Evolutionary conservation across 2,113 vertebrate genomes (phyloP), one percentile per base, ranked within the genome.

Genomic region (Cheilinus undulatus): DNA sequence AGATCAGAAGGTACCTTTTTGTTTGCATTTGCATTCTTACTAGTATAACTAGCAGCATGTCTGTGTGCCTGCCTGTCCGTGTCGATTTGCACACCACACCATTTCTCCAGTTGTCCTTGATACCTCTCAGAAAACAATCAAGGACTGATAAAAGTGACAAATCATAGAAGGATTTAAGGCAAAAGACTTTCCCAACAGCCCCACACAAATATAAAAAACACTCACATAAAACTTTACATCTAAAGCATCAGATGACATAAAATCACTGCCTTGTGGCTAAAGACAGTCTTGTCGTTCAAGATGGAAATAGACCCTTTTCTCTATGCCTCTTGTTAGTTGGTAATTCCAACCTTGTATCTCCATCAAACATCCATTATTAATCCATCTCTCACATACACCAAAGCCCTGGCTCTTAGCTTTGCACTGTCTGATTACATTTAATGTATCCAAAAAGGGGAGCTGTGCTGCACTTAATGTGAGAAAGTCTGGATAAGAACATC

Each of bases 151-250:
- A 62, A 49, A 45, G 32, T 64, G 17, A 50, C 51, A 14, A 51
- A 8, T 43, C 23, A 12, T 67, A 32, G 68, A 56, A 79, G 46
- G 52, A 49, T 59, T 77, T 66, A 57, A 19, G 23, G 9, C 17
- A 46, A 30, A n/a, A n/a, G 0, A 2, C n/a, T 24, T 30, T 56
- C 28, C 15, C 28, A 51, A 5, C 17, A n/a, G 11, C 4, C 19
- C 26, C 12, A 26, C 28, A 46, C n/a, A 51, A 3, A 36, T 36
- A 43, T n/a, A 59, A 58, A 12, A 32, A 26, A 8, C 24, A 28
- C 0, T 19, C 17, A 30, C 15, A 14, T 4, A 27, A 42, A 28
- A 59, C 15, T 24, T 40, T 15, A 42, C 13, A 13, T 10, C 30
- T 32, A 30, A 62, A 26, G 26, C 12, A 36, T 15, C 1, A 22